Evolutionary conservation across 2,888 invertebrate genomes (phyloP), one percentile per base, ranked within the genome.

Genomic region (Orchesella flavescens): DNA sequence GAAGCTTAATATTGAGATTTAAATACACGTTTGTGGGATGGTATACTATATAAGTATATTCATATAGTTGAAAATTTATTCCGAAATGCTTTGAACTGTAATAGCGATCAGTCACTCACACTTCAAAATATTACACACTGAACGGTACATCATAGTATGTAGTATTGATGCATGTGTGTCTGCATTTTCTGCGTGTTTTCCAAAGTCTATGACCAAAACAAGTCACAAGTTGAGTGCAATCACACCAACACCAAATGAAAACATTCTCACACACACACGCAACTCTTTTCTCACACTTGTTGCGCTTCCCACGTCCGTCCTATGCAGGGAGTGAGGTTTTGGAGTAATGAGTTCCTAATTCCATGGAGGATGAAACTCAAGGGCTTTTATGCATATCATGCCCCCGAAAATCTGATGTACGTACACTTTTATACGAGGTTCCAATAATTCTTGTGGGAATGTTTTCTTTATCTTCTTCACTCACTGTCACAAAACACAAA

Each of bases 211-310:
- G 66, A 66, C 75, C 75, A 76, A 76, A 76, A 76, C 75, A 76
- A 34, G 34, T 17, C 61, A 76, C 75, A 76, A 34, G 34, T 17
- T 61, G 17, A 76, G 66, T 76, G 75, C 75, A 66, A 76, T 76
- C 75, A 76, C 75, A 76, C 61, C 75, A 44, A 76, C 21, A 63
- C 74, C 24, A 59, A 63, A 74, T 46, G 53, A 74, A 74, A 74
- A 46, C 63, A 63, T 46, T 74, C 49, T 63, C 49, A 69, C 23
- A 49, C 9, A 53, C 53, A 59, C 81, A 83, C 72, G 72, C 71
- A 76, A 76, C 5, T 17, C 61, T 75, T 75, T 76, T 76, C 81
- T 76, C 82, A 76, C 82, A 83, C 82, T 83, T 83, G 82, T 83
- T 83, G 82, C 82, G 21, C 72, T 72, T 83, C 81, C 81, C 82